phyloP scores from a whole-genome alignment of 2,888 invertebrate species.

The Drosophila paucipuncta region DNA sequence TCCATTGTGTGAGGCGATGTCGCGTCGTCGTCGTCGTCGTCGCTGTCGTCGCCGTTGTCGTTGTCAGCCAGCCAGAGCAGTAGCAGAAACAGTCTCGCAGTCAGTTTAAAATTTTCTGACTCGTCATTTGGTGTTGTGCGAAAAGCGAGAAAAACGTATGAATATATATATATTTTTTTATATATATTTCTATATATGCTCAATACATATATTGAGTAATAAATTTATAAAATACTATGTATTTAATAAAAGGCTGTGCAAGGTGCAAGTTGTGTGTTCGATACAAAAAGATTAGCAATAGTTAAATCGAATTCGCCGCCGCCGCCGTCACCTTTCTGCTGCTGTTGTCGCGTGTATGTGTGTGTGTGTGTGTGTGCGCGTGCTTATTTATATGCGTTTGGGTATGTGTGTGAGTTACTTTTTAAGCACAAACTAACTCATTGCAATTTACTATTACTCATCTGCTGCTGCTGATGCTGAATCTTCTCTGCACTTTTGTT shows the following conservation, averaged over 20 bases:
- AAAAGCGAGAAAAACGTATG: slow-evolving; percentile 68
- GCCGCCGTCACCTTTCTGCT: slow-evolving; percentile 24
- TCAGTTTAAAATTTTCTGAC: slow-evolving; percentile 80
- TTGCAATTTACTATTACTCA: slow-evolving; percentile 67
- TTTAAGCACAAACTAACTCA: slow-evolving; percentile 65
- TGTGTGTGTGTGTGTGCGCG: slow-evolving; percentile 24
- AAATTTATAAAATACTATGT: slow-evolving; percentile 63
- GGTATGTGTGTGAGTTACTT: slow-evolving; percentile 48
- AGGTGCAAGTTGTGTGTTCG: slow-evolving; percentile 51
- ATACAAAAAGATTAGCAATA: slow-evolving; percentile 63
- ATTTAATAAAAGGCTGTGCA: slow-evolving; percentile 52
- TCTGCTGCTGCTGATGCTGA: slow-evolving; percentile 44
- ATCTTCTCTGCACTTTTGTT: slow-evolving; percentile 28
- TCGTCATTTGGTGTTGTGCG: slow-evolving; percentile 78
- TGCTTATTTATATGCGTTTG: slow-evolving; percentile 14
- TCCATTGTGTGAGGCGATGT: slow-evolving; percentile 83
- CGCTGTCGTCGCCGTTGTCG: slow-evolving; percentile 62
- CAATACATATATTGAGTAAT: slow-evolving; percentile 63
- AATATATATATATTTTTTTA: slow-evolving; percentile 38
- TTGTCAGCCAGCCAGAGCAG: slow-evolving; percentile 61
- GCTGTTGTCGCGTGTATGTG: slow-evolving; percentile 25
- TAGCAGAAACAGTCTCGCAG: slow-evolving; percentile 72
- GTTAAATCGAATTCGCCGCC: slow-evolving; percentile 40
- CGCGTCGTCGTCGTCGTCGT: slow-evolving; percentile 69
- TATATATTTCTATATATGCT: slow-evolving; percentile 32